phyloP scores from a whole-genome alignment of 2,797 vertebrate genomes.

The Danio kyathit region DNA sequence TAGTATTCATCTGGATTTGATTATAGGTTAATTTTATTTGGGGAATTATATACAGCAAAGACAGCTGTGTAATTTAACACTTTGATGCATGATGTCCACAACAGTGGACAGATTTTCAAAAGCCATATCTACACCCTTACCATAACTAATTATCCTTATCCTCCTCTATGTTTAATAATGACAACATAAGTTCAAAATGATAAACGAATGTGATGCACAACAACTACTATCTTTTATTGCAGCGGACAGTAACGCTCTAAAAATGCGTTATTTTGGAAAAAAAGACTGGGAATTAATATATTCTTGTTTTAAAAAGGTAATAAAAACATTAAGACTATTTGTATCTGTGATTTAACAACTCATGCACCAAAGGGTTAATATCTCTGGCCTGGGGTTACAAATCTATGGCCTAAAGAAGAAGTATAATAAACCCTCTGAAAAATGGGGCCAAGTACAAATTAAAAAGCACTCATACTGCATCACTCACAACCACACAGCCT shows the following conservation, averaged over 20 bases:
- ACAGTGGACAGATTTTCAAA: not conserved
- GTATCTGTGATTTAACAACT: slow-evolving; percentile 9
- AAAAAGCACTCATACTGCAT: not conserved
- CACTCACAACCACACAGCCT: not conserved
- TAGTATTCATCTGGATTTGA: not conserved
- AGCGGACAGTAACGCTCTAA: not conserved
- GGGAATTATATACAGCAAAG: not conserved
- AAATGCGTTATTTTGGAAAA: not conserved
- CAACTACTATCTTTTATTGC: slow-evolving; percentile 17
- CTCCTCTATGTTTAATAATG: not conserved
- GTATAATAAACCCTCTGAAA: slow-evolving; percentile 17
- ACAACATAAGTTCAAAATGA: not conserved
- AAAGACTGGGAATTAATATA: not conserved
- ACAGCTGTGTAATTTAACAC: not conserved
- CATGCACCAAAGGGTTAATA: slow-evolving; percentile 44
- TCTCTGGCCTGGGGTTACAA: slow-evolving; percentile 8
- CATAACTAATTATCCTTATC: not conserved
- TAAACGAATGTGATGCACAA: slow-evolving; percentile 17
- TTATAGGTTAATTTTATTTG: not conserved
- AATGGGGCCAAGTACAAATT: not conserved
- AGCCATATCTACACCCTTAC: not conserved
- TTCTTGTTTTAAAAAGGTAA: not conserved
- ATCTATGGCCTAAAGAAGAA: slow-evolving; percentile 21
- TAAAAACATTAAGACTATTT: slow-evolving; percentile 12
- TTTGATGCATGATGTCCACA: not conserved